Conservation (phyloP, 1,140 invertebrate genomes). For the Rhizoglyphus robini region DNA sequence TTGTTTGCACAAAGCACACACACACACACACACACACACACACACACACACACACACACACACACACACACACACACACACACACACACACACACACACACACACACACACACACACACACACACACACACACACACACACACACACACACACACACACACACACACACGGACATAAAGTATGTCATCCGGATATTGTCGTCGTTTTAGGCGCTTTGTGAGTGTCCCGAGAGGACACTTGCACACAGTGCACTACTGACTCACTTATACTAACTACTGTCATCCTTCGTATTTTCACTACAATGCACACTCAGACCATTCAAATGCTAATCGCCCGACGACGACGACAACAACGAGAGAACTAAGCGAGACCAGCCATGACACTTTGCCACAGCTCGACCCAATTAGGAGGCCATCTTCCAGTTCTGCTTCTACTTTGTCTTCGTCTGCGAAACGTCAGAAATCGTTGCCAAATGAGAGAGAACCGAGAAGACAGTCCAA, state of each 20-base stretch:
- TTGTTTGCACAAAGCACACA: not conserved
- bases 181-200: not conserved
- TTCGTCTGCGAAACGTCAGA: not conserved
- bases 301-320: not conserved
- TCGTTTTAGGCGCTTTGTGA: not conserved
- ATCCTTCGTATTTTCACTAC: not conserved
- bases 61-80: not conserved
- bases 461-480: not conserved
- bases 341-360: not conserved
- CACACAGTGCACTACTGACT: not conserved
- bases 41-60: not conserved
- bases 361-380: not conserved
- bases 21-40: not conserved
- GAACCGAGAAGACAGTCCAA: conserved; percentile 2
- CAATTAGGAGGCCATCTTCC: not conserved
- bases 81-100: not conserved
- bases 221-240: not conserved
- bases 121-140: not conserved
- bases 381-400: not conserved
- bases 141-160: not conserved
- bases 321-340: not conserved
- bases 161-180: not conserved
- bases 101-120: not conserved
- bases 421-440: not conserved
- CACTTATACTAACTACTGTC: not conserved